These are phyloP conservation scores for Labeo calbasu DNA, from an alignment of 2,797 vertebrate species.

Conservation along the genomic window DNA sequence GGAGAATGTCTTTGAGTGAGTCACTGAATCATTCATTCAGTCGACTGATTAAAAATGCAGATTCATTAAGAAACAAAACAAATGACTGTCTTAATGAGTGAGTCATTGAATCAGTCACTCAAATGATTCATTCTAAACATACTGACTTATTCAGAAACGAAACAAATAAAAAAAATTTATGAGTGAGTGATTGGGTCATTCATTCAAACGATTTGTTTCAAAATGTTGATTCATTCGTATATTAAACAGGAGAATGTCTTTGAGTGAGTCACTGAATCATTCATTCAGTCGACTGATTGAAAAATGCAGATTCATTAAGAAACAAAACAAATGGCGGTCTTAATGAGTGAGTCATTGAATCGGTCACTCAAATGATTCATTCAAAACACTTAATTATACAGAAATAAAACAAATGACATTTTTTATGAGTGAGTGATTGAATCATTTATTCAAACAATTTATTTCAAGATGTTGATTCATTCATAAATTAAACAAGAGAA, in stretches of 20 bases:
- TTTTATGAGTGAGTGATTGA: no score
- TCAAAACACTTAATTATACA: not conserved
- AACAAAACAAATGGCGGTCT: no score
- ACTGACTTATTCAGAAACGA: not conserved
- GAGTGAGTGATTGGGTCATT: not conserved
- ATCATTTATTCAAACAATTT: no score
- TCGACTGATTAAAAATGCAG: not conserved
- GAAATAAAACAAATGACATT: not conserved
- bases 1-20: not conserved
- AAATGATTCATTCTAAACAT: no score
- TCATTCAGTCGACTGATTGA: not conserved
- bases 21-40: not conserved
- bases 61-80: not conserved
- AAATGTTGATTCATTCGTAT: not conserved
- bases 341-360: not conserved
- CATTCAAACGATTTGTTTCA: no score
- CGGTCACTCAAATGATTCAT: no score
- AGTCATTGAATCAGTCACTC: no score
- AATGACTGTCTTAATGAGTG: no score
- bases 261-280: not conserved
- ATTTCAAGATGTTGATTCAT: no score
- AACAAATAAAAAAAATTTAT: not conserved
- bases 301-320: no score
- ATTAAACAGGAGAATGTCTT: not conserved
- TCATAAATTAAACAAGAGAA: no score